Evolutionary conservation across 2,888 invertebrate genomes (phyloP), one percentile per base, ranked within the genome.

Genomic region (Ischnus inquisitorius): DNA sequence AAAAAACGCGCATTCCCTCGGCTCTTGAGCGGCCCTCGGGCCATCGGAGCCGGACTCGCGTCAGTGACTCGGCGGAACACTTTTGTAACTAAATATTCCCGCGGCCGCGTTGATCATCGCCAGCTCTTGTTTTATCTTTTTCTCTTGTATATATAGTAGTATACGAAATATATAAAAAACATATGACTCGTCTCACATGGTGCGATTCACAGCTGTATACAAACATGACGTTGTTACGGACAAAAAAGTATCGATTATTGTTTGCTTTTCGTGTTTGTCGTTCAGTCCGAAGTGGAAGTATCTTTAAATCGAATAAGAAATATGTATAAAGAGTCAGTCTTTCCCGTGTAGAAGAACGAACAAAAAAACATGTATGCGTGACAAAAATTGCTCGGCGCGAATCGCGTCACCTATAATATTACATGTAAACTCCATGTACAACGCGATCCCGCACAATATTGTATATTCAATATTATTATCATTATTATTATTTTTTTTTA

Each of bases 261-360:
- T 54, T 65, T 64, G 19, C 12, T n/a, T 28, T 8, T 64, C n/a
- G 39, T 64, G n/a, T 28, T 34, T 34, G 57, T 76, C 54, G 43
- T 71, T 39, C 74, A 22, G 80, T 78, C 77, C 68, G 51, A 54
- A 10, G 12, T 19, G 54, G 81, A 77, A 74, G 41, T 64, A 78
- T 84, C 74, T 78, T 84, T 72, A 78, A 81, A 84, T 81, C 43
- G 78, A 78, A 64, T 81, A 84, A 69, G 78, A 84, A 78, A 81
- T 76, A 81, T 82, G 76, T 83, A 84, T 84, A 80, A 74, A 78
- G 69, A 82, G 84, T 84, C 84, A 84, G 84, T 84, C 84, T 84
- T 84, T 81, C 84, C 81, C 54, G 57, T 81, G 77, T 77, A 83
- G 72, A 84, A 81, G 77, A 81, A 84, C 51, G 71, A 83, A n/a